Evolutionary conservation across 2,797 vertebrate species (phyloP).

Genomic region (Potorous gilbertii): DNA sequence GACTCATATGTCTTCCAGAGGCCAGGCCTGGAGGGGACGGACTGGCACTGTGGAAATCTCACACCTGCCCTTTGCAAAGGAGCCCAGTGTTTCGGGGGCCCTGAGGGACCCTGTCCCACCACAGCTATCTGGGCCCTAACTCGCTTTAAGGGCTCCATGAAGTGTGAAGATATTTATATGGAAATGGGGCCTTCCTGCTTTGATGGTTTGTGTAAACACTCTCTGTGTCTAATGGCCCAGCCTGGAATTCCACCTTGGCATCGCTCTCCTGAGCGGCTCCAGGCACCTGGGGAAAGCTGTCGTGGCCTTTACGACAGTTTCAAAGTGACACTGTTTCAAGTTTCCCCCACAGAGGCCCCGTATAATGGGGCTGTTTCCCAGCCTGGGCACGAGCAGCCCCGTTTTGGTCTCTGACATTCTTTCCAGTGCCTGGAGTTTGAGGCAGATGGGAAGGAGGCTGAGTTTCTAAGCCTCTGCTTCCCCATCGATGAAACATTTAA

Average conservation of each 20-base stretch:
- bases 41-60: neutral
- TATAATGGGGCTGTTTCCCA: neutral
- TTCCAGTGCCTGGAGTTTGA: neutral
- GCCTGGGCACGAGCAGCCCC: neutral
- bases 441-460: neutral
- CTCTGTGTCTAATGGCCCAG: neutral
- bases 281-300: neutral
- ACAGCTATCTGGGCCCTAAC: neutral
- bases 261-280: rapidly evolving
- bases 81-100: neutral
- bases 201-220: neutral
- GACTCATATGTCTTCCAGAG: neutral
- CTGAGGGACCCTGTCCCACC: neutral
- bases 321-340: neutral
- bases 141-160: neutral
- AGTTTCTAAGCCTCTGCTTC: neutral
- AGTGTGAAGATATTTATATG: rapidly evolving
- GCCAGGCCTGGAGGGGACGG: neutral
- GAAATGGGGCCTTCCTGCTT: neutral
- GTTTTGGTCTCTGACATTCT: neutral
- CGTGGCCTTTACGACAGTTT: neutral
- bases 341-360: neutral
- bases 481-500: neutral
- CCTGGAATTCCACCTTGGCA: slow-evolving; percentile 2
- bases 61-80: neutral